phyloP scores from a whole-genome alignment of 2,113 vertebrate species.

The Ardeotis arabs region DNA sequence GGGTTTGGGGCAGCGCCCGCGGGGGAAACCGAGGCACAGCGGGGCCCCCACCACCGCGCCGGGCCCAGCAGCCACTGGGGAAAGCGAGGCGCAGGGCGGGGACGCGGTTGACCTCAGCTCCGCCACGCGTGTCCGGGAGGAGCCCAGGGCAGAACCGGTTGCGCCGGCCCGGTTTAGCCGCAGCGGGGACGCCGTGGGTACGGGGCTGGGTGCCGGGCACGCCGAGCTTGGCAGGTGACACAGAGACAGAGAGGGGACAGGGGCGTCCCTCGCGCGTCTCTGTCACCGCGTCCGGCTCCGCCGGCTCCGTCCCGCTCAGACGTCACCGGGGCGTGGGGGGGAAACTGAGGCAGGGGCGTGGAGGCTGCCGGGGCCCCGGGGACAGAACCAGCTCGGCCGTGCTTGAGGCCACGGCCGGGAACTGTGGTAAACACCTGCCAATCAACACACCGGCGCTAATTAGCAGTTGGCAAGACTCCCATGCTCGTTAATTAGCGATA shows the following conservation, averaged over 20 bases:
- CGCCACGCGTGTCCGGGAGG: neutral
- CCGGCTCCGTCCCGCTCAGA: neutral
- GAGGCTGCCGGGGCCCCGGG: fast-evolving
- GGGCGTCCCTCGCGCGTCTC: neutral
- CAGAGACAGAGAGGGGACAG: neutral
- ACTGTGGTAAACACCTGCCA: neutral
- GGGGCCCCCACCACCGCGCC: fast-evolving
- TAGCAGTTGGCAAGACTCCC: slow-evolving; percentile 12
- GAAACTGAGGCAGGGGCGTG: neutral
- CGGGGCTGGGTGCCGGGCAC: neutral
- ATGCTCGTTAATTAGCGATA: neutral
- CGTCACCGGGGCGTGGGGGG: fast-evolving
- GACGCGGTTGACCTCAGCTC: neutral
- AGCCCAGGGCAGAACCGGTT: neutral
- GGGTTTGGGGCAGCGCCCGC: neutral
- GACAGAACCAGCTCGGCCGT: neutral
- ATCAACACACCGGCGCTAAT: neutral
- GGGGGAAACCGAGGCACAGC: neutral
- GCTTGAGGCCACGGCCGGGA: neutral
- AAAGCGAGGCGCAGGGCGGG: neutral
- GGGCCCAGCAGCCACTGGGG: neutral
- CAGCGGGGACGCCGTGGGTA: neutral
- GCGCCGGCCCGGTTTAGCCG: neutral
- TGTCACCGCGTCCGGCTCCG: fast-evolving
- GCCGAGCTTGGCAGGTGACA: neutral